Percentiles rank a stretch among this genome's conserved stretches.
These are phyloP conservation scores for Mallotus villosus DNA, from an alignment of 2,797 vertebrate species.

Conservation along the genomic window DNA sequence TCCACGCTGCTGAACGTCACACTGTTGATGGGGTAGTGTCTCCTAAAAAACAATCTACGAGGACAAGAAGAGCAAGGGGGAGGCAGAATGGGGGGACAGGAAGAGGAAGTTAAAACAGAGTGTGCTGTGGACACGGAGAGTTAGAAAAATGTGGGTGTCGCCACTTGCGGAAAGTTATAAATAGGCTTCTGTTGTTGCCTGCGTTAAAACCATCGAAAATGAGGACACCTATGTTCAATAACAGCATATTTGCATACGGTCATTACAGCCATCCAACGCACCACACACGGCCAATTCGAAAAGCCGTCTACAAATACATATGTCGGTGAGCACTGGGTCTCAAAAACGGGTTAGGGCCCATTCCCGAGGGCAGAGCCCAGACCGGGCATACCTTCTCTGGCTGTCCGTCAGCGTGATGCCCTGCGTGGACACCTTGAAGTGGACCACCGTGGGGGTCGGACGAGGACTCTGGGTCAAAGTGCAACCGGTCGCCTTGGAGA, in stretches of 20 bases:
- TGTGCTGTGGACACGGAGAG: background rate
- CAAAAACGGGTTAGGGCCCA: background rate
- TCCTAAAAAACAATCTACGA: conserved; percentile 88
- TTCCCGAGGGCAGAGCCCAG: background rate
- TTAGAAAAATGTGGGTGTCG: background rate
- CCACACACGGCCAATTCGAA: too few relatives aligned
- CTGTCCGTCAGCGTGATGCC: conserved; percentile 91
- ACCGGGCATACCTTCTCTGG: conserved; percentile 80
- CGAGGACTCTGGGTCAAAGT: conserved; percentile 78
- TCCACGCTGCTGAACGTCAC: conserved; percentile 90
- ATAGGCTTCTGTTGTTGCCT: background rate
- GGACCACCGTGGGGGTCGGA: conserved; percentile 79
- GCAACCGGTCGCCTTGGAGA: conserved; percentile 84
- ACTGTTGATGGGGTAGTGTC: conserved; percentile 89
- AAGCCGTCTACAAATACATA: background rate
- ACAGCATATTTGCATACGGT: background rate
- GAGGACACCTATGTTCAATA: background rate
- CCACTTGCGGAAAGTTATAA: too few relatives aligned
- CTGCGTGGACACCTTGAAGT: conserved; percentile 91
- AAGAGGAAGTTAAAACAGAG: background rate
- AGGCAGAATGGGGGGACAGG: background rate
- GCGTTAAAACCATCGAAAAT: background rate
- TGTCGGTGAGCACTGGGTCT: too few relatives aligned
- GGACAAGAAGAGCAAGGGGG: conserved; percentile 22
- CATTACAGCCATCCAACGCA: background rate